Evolutionary conservation across 35 echinoderm and acorn worm species (phyloP).

Genomic region (Ptychodera flava): DNA sequence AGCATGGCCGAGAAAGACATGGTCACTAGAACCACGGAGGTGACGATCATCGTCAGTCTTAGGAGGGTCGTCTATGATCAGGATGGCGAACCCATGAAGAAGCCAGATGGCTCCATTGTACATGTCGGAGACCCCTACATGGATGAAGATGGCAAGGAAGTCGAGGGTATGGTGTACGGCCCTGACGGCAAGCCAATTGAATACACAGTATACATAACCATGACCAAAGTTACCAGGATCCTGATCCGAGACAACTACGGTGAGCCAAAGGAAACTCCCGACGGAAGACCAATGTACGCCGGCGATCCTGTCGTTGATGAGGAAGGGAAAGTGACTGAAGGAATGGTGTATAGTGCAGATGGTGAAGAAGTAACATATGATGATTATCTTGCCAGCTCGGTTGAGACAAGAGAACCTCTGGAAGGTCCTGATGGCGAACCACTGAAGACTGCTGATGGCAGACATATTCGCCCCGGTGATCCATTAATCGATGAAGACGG

Average conservation of each 20-base stretch:
- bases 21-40: neutral
- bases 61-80: neutral
- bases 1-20: neutral
- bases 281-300: neutral
- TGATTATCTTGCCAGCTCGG: neutral
- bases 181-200: constrained; percentile 21
- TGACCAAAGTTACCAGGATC: neutral
- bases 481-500: constrained; percentile 48
- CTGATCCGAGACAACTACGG: neutral
- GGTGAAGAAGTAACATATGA: constrained; percentile 3
- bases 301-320: constrained; percentile 46
- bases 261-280: neutral
- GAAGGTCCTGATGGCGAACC: neutral
- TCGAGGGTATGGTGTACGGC: constrained; percentile 48
- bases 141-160: constrained; percentile 42
- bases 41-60: neutral
- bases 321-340: constrained; percentile 33
- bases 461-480: constrained; percentile 5
- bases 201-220: neutral
- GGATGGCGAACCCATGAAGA: neutral
- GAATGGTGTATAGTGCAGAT: constrained; percentile 45
- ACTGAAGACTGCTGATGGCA: neutral
- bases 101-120: neutral
- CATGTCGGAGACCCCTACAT: constrained; percentile 29
- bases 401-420: neutral